Percentiles rank a stretch among this genome's conserved stretches.
Conservation (phyloP, 2,888 invertebrate species). For the Trachelus troglodyta region DNA sequence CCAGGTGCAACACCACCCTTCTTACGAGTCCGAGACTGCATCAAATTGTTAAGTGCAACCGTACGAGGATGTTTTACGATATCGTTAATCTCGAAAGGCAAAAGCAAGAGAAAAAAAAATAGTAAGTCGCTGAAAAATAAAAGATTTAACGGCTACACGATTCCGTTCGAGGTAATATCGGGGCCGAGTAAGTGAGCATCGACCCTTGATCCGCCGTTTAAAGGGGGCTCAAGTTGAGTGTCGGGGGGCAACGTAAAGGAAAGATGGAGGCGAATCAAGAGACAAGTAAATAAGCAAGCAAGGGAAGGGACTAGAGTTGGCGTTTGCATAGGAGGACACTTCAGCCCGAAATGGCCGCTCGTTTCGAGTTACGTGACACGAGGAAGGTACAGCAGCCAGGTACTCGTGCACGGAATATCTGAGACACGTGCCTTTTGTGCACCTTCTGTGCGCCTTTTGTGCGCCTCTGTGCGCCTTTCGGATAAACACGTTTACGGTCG, state of each 20-base stretch:
- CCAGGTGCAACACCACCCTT: no score
- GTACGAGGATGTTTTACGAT: background rate
- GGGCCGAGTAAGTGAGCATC: background rate
- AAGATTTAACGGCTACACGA: no score
- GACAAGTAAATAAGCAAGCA: background rate
- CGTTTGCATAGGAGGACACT: background rate
- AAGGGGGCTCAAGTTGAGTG: background rate
- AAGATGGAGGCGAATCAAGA: background rate
- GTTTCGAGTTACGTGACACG: background rate
- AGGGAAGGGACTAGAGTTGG: background rate
- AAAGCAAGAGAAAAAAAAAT: background rate
- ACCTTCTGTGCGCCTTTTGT: no score
- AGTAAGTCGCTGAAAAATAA: constrained; percentile 3
- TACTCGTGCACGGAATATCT: background rate
- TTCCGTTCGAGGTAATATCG: background rate
- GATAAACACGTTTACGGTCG: background rate
- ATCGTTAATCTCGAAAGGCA: background rate
- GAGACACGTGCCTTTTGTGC: no score
- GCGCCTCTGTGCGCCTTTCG: no score
- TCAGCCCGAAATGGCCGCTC: background rate
- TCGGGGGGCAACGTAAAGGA: background rate
- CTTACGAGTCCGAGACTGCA: background rate
- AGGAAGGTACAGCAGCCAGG: background rate
- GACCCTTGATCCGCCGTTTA: background rate
- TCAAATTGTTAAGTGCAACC: background rate